Evolutionary conservation across 1,140 invertebrate genomes (phyloP), one percentile per base, ranked within the genome.

Genomic region (Drosophila kikkawai): DNA sequence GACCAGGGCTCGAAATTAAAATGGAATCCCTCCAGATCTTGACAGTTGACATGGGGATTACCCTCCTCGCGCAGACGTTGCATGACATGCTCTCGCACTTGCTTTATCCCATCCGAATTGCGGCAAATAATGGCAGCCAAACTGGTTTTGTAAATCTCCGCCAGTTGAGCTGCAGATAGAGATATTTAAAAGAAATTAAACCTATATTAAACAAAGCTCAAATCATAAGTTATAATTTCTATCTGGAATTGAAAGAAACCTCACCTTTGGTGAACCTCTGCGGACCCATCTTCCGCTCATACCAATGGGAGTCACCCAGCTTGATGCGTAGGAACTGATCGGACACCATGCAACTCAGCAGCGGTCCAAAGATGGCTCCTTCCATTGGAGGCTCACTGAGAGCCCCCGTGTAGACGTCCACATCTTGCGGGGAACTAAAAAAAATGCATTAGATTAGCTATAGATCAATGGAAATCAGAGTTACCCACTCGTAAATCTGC

Each of bases 51-150:
- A 9, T 95, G 93, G 0, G 94, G 94, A 93, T 97, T 97, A 3
- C 93, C 93, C n/a, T 91, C 48, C 1, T 91, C 93, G 1, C 94
- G 81, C 0, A 94, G 94, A 53, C 94, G 93, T 51, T 92, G 79
- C 96, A 99, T 98, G 0, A 98, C 96, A 76, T 95, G 93, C 8
- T 94, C 94, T 83, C 98, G 98, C 6, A 97, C 95, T 17, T 94
- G 92, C 19, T 94, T 93, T 3, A 98, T 93, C 5, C 95, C 94
- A 76, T 97, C 96, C 1, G 97, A 91, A 93, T 98, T 99, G 67
- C 97, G 96, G 90, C 99, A 99, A 44, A 99, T 96, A 7, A 99
- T 94, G 41, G 95, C 94, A 0, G 98, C 96, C 15, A 99, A 93
- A 2, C 95, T 96, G 1, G 96, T 96, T 88, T 97, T 98, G 34